These are phyloP conservation scores for Caenorhabditis sp. DNA, from an alignment of 2,888 invertebrate species.

Conservation along the genomic window DNA sequence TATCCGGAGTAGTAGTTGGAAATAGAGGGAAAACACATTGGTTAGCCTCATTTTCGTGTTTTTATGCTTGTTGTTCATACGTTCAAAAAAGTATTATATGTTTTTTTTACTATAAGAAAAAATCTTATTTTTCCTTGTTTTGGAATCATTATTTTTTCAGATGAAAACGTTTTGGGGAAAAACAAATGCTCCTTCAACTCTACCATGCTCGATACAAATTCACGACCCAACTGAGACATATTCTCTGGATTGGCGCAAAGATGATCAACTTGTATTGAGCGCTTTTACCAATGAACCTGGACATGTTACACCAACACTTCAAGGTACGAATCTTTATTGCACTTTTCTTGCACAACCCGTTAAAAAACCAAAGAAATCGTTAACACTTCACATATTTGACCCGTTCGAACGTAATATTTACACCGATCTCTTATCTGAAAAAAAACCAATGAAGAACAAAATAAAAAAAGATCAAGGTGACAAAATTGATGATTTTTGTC, in stretches of 20 bases:
- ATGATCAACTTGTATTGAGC: conserved; percentile 55
- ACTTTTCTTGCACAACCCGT: neutral
- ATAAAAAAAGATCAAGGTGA: neutral
- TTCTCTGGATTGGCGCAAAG: conserved; percentile 61
- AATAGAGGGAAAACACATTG: neutral
- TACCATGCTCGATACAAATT: conserved; percentile 48
- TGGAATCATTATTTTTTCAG: too few relatives aligned
- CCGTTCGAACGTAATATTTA: neutral
- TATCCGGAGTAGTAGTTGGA: neutral
- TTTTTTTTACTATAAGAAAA: too few relatives aligned
- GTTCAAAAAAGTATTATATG: neutral
- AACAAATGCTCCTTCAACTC: conserved; percentile 45
- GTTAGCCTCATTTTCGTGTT: neutral
- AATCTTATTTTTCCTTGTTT: neutral
- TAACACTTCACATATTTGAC: neutral
- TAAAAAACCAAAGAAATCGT: neutral
- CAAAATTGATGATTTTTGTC: neutral
- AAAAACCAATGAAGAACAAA: neutral
- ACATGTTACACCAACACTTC: conserved; percentile 52
- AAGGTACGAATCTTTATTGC: conserved; percentile 43
- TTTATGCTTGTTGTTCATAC: neutral
- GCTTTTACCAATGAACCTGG: conserved; percentile 55
- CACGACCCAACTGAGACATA: conserved; percentile 36
- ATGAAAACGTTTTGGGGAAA: conserved; percentile 59
- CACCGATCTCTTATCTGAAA: neutral